Evolutionary conservation across 2,888 invertebrate genomes (phyloP).

Genomic region (Brachyptera risi): DNA sequence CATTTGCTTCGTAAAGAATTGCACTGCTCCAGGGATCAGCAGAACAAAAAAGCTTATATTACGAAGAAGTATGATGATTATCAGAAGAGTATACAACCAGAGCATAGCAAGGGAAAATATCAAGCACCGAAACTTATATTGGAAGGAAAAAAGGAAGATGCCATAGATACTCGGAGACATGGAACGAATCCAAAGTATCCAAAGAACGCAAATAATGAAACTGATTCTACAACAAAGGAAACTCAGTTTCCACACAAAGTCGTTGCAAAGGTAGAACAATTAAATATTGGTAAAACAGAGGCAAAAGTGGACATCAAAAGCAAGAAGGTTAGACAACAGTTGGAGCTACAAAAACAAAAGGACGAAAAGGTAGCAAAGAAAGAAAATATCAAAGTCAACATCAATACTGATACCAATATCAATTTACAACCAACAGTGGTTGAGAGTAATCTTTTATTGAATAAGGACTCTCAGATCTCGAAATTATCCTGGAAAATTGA

Average conservation of each 20-base stretch:
- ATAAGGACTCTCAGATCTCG: no score
- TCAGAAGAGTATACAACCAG: slow-evolving; percentile 23
- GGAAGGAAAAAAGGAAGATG: neutral
- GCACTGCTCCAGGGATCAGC: slow-evolving; percentile 29
- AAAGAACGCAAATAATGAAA: no score
- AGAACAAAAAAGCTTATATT: slow-evolving; percentile 19
- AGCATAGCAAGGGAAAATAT: neutral
- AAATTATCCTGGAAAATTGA: slow-evolving; percentile 33
- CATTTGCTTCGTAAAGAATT: slow-evolving; percentile 56
- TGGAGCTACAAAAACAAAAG: neutral
- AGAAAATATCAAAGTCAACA: neutral
- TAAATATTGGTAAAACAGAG: no score
- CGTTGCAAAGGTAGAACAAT: no score
- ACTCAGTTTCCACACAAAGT: no score
- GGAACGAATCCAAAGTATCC: no score
- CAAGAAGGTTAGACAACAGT: neutral
- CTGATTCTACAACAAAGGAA: no score
- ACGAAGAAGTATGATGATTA: slow-evolving; percentile 28
- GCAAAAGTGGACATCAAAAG: neutral
- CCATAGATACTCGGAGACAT: no score
- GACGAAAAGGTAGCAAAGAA: neutral
- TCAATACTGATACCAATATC: no score
- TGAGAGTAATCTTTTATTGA: no score
- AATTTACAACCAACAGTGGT: no score
- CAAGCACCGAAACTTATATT: neutral